phyloP scores from a whole-genome alignment of 2,797 vertebrate genomes.

The Pteronotus mesoamericanus region DNA sequence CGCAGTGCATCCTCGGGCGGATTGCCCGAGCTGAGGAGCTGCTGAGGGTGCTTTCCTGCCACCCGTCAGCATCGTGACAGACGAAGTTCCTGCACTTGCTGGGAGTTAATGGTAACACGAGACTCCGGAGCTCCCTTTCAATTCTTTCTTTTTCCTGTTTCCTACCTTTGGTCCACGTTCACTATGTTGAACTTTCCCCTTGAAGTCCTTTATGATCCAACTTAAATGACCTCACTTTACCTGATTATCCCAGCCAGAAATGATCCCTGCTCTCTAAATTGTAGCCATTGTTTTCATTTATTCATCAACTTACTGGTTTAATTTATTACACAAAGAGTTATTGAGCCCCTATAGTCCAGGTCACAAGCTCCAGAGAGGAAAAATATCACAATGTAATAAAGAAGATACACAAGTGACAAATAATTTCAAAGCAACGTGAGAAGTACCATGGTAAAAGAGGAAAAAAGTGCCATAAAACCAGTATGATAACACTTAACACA shows the following conservation, averaged over 20 bases:
- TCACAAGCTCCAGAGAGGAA: background rate
- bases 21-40: background rate
- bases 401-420: background rate
- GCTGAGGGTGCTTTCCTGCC: background rate
- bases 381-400: background rate
- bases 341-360: background rate
- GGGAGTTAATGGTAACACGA: background rate
- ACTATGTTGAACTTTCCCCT: background rate
- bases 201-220: background rate
- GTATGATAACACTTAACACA: background rate
- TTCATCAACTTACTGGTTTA: background rate
- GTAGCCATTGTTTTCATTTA: background rate
- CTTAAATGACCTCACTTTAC: background rate
- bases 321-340: background rate
- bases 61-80: background rate
- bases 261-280: background rate
- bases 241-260: background rate
- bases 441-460: background rate
- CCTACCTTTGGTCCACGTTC: background rate
- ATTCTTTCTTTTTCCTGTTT: background rate
- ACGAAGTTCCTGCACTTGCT: background rate
- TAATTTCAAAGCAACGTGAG: background rate
- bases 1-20: background rate
- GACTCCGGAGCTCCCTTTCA: background rate
- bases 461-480: background rate